Base-by-base conservation (phyloP, 2,797 vertebrate species). In the Mionectes olivaceus region DNA sequence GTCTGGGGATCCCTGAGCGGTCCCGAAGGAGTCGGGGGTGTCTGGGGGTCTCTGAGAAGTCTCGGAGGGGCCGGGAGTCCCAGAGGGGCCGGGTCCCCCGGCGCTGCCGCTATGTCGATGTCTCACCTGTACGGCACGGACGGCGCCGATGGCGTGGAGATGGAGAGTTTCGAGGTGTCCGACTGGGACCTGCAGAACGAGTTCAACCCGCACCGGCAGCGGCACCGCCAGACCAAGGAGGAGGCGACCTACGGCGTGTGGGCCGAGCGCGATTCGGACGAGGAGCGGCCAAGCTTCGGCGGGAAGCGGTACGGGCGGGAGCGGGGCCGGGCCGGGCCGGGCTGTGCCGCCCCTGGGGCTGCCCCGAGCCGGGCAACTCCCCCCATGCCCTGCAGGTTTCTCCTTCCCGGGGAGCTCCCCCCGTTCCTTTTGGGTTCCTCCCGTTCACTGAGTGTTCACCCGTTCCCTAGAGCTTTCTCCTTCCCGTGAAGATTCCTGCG, bases 141-240 rank as follows among this genome's bases (percentile, higher is more conserved):
- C 91, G 99, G 98, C 13, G 99, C 99, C 2, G 99, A 99, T 4
- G 99, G 99, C 3, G 99, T 99, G 22, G 99, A 99, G 95, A 97
- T 99, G 73, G 99, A 99, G 97, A 99, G 96, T 84, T 99, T 99
- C 84, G 99, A 99, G 97, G 98, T 99, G 96, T 98, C 99, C 4
- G 99, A 99, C 32, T 99, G 99, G 99, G 99, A 99, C 89, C 94
- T 99, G 75, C 99, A 99, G 96, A 99, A 99, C 53, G 99, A 99
- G 91, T 99, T 99, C 95, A 99, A 99, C 97, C 99, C 99, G 13
- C 99, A 99, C 50, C 99, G 99, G 39, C 98, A 98, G 89, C 98
- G 98, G 64, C 98, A 98, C 96, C 98, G 98, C 84, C 99, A 99
- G 97, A 99, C 98, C 83, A 99, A 99, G 96, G 99, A 99, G 77